phyloP scores from a whole-genome alignment of 2,888 invertebrate species.

The Tolmerus cingulatus region DNA sequence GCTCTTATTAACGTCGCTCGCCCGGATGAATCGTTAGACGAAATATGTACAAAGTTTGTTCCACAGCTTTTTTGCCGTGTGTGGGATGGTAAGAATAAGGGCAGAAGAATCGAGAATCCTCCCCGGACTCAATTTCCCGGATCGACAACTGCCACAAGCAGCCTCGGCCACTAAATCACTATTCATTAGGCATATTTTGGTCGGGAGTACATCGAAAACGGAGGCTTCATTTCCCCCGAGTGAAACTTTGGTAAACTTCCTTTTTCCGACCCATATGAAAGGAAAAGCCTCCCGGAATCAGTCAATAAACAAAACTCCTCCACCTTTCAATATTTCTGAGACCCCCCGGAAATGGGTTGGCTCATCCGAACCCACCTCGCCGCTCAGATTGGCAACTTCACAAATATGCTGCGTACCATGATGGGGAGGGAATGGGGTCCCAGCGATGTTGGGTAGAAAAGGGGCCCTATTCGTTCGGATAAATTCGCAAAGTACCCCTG shows the following conservation, averaged over 20 bases:
- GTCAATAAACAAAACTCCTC: conserved; percentile 21
- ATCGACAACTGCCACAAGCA: neutral
- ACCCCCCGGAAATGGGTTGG: neutral
- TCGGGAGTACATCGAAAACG: neutral
- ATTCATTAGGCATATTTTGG: conserved; percentile 13
- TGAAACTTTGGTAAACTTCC: conserved; percentile 30
- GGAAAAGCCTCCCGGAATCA: conserved; percentile 7
- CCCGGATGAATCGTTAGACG: neutral
- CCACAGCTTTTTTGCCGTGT: neutral
- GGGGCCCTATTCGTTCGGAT: conserved; percentile 9
- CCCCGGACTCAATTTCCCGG: neutral
- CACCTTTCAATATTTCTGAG: conserved; percentile 14
- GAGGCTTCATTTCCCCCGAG: conserved; percentile 25
- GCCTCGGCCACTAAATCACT: neutral
- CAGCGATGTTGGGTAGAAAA: neutral
- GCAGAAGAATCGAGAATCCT: neutral
- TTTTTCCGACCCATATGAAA: neutral
- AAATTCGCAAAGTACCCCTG: conserved; percentile 33
- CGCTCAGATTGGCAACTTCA: neutral
- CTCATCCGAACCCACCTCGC: neutral
- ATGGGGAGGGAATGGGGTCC: neutral
- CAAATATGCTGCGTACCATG: neutral
- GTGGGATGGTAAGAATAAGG: neutral
- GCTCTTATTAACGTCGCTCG: neutral
- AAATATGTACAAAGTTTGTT: neutral